These are phyloP conservation scores for Halesus radiatus DNA, from an alignment of 1,140 invertebrate genomes.

Conservation along the genomic window DNA sequence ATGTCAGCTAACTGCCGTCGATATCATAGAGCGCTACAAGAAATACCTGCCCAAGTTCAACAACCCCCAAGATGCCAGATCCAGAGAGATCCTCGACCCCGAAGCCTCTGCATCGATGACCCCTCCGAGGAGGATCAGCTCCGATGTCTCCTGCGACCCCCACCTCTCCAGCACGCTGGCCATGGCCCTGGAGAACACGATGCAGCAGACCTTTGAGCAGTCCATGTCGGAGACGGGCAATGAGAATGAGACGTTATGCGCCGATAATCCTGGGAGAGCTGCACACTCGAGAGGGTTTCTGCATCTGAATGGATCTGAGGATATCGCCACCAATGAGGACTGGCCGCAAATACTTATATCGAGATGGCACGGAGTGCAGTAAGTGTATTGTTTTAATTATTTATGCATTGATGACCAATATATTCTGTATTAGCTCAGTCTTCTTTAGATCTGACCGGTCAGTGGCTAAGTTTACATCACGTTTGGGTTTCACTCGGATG, in stretches of 20 bases:
- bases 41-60: constrained; percentile 60
- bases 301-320: constrained; percentile 54
- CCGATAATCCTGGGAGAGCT: not conserved
- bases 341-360: constrained; percentile 73
- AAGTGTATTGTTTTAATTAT: constrained; percentile 62
- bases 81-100: constrained; percentile 3
- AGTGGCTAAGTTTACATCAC: too few relatives aligned
- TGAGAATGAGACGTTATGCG: not conserved
- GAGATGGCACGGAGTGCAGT: constrained; percentile 77
- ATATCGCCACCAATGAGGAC: constrained; percentile 60
- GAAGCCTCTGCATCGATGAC: constrained; percentile 33
- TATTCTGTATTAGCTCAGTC: too few relatives aligned
- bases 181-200: constrained; percentile 33
- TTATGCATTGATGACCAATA: too few relatives aligned
- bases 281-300: not conserved
- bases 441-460: too few relatives aligned
- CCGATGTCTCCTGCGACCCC: constrained; percentile 20
- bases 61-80: not conserved
- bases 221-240: not conserved
- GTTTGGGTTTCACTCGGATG: too few relatives aligned
- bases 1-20: constrained; percentile 72
- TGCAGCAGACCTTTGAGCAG: constrained; percentile 32
- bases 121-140: constrained; percentile 36
- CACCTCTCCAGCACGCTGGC: constrained; percentile 19
- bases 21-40: constrained; percentile 71